Conservation (phyloP, 2,888 invertebrate genomes). For the Cecidostiba fungosa region DNA sequence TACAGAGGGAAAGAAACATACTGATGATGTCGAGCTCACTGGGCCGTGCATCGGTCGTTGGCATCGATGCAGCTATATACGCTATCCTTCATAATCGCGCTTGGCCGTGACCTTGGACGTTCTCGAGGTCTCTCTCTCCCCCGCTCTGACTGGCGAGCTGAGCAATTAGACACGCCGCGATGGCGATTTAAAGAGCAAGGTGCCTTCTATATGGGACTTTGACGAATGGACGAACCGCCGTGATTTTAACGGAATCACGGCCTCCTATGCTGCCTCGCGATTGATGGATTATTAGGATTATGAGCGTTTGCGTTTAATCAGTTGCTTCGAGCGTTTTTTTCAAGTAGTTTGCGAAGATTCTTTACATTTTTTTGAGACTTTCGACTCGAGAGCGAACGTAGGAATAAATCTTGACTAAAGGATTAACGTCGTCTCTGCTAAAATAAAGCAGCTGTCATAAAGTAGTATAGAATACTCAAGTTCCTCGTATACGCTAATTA, state of each 20-base stretch:
- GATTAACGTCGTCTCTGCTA: too few species aligned
- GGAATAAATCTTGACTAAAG: too few species aligned
- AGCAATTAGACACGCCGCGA: conserved; percentile 55
- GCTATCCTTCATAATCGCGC: conserved; percentile 37
- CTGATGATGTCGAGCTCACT: neutral
- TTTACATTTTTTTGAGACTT: too few species aligned
- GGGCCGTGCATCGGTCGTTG: conserved; percentile 50
- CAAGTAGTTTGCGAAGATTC: too few species aligned
- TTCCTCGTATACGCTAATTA: neutral
- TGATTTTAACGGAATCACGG: conserved; percentile 46
- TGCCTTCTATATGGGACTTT: conserved; percentile 43
- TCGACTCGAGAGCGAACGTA: too few species aligned
- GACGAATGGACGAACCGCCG: conserved; percentile 43
- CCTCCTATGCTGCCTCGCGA: neutral
- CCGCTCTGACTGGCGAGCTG: neutral
- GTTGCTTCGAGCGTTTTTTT: too few species aligned
- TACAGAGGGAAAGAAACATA: conserved; percentile 4
- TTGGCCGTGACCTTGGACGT: conserved; percentile 56
- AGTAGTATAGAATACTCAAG: neutral
- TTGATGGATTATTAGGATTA: neutral
- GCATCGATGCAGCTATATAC: conserved; percentile 19
- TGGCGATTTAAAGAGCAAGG: conserved; percentile 51
- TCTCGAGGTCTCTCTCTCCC: conserved; percentile 13
- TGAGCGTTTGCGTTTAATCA: neutral
- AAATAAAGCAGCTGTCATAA: neutral